These are phyloP conservation scores for Aplodontia rufa DNA, from an alignment of 2,113 vertebrate species.

Conservation along the genomic window DNA sequence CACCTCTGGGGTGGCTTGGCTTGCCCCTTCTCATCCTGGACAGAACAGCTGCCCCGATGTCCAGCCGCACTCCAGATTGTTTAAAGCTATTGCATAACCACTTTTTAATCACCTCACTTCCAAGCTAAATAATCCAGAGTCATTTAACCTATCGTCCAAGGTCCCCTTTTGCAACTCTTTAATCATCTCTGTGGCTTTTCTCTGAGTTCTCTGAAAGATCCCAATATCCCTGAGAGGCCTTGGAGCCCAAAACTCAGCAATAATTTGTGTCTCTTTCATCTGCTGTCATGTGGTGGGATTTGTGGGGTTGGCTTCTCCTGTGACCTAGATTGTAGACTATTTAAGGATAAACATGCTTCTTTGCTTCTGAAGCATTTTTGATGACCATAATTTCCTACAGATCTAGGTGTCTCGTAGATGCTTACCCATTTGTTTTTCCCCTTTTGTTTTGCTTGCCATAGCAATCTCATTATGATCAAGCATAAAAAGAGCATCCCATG, in stretches of 20 bases:
- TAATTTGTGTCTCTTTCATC: constrained; percentile 67
- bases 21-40: background rate
- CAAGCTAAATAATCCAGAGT: constrained; percentile 52
- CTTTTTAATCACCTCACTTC: constrained; percentile 17
- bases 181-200: constrained; percentile 66
- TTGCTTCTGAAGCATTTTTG: constrained; percentile 44
- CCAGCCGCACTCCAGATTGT: background rate
- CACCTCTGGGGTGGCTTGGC: background rate
- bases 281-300: constrained; percentile 36
- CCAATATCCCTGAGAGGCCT: constrained; percentile 36
- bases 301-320: constrained; percentile 56
- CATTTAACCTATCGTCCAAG: constrained; percentile 34
- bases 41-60: background rate
- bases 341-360: constrained; percentile 50
- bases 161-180: constrained; percentile 50
- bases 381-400: constrained; percentile 5
- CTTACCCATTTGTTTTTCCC: background rate
- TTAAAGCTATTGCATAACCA: constrained; percentile 7
- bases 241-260: constrained; percentile 51
- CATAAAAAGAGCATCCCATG: background rate
- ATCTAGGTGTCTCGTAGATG: background rate
- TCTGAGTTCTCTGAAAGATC: constrained; percentile 32
- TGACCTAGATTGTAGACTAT: constrained; percentile 56
- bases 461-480: background rate
- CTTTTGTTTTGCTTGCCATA: background rate